Conservation (phyloP, 2,113 vertebrate species). For the Phyllostomus discolor region DNA sequence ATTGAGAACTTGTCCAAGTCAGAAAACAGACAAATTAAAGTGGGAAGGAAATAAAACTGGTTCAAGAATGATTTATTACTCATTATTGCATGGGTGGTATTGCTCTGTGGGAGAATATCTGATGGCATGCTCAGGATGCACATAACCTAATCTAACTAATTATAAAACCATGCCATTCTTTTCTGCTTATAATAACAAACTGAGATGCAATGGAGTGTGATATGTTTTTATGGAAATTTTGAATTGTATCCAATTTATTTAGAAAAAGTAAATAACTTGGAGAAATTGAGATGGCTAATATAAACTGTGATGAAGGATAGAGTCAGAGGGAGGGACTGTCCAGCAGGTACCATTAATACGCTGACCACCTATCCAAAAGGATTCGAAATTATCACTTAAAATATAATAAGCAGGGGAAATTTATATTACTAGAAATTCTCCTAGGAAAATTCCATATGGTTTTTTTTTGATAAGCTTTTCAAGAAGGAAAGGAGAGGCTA, state of each 20-base stretch:
- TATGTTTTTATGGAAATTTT: not conserved
- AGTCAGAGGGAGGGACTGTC: not conserved
- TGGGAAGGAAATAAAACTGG: not conserved
- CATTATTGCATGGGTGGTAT: not conserved
- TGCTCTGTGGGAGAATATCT: not conserved
- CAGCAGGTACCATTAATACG: not conserved
- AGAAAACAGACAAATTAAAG: not conserved
- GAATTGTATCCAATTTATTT: not conserved
- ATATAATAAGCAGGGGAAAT: not conserved
- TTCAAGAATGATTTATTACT: constrained; percentile 23
- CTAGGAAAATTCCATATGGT: not conserved
- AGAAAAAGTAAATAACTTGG: not conserved
- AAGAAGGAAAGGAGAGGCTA: not conserved
- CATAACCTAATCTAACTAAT: not conserved
- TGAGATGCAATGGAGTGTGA: not conserved
- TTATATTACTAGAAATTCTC: not conserved
- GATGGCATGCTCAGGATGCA: rapidly evolving
- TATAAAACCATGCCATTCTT: not conserved
- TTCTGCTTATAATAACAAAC: not conserved
- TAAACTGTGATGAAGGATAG: not conserved
- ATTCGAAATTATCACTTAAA: not conserved
- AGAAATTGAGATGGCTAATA: not conserved
- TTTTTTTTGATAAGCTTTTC: not conserved
- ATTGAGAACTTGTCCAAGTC: not conserved
- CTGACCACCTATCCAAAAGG: not conserved